These are phyloP conservation scores for Mandrillus leucophaeus DNA, from an alignment of 2,113 vertebrate species.

Conservation along the genomic window DNA sequence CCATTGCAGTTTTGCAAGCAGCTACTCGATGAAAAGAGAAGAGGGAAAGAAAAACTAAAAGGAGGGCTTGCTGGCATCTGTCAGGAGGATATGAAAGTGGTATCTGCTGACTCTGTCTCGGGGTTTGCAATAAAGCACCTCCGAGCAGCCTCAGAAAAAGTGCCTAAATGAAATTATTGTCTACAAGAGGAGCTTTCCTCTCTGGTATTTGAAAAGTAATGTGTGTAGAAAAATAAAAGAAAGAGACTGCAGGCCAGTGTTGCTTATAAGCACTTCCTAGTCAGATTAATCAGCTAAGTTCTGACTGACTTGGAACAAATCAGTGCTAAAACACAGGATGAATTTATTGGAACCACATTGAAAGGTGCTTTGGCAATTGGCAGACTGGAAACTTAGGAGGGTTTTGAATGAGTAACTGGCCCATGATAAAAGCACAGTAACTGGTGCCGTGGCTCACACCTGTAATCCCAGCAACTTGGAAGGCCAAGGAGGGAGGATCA, in stretches of 20 bases:
- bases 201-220: neutral
- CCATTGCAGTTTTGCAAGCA: neutral
- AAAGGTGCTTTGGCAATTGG: neutral
- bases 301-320: neutral
- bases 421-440: neutral
- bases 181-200: neutral
- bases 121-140: neutral
- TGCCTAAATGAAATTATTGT: neutral
- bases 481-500: too few species aligned
- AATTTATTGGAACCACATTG: neutral
- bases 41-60: slow-evolving; percentile 17
- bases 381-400: neutral
- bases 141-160: neutral
- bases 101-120: neutral
- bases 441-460: too few species aligned
- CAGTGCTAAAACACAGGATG: neutral
- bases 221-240: neutral
- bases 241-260: neutral
- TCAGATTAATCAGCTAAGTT: neutral
- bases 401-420: neutral
- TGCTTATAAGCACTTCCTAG: neutral
- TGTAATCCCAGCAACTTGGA: too few species aligned
- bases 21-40: slow-evolving; percentile 25
- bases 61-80: neutral
- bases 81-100: slow-evolving; percentile 19